Conservation (phyloP, 1,140 invertebrate species). For the Physella acuta region DNA sequence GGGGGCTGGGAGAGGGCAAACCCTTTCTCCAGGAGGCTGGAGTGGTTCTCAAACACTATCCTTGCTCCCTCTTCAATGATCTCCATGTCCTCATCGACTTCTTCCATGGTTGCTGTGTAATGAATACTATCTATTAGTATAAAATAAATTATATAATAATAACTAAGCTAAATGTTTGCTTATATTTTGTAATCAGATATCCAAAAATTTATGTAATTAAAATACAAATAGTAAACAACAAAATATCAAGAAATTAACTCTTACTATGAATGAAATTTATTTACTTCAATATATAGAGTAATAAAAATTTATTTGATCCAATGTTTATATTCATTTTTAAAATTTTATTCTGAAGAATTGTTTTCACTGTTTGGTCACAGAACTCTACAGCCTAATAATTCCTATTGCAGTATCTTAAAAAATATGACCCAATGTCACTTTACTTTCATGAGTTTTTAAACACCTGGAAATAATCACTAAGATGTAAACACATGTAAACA, state of each 20-base stretch:
- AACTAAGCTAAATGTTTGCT: not conserved
- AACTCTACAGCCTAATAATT: not conserved
- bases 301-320: too few relatives aligned
- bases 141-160: not conserved
- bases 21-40: conserved; percentile 79
- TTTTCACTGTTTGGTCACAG: not conserved
- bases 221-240: too few relatives aligned
- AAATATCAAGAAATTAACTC: too few relatives aligned
- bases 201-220: too few relatives aligned
- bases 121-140: not conserved
- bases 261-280: too few relatives aligned
- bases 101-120: conserved; percentile 67
- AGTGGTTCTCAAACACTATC: conserved; percentile 71
- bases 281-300: too few relatives aligned
- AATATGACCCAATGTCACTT: not conserved
- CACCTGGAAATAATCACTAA: not conserved
- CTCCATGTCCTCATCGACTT: conserved; percentile 72
- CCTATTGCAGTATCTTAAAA: not conserved
- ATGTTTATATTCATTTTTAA: not conserved
- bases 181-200: too few relatives aligned
- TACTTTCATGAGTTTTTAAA: not conserved
- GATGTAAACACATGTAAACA: not conserved
- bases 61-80: conserved; percentile 73
- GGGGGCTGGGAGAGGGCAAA: conserved; percentile 85
- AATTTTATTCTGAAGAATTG: not conserved